phyloP scores from a whole-genome alignment of 2,797 vertebrate genomes.

The Melopsittacus undulatus region DNA sequence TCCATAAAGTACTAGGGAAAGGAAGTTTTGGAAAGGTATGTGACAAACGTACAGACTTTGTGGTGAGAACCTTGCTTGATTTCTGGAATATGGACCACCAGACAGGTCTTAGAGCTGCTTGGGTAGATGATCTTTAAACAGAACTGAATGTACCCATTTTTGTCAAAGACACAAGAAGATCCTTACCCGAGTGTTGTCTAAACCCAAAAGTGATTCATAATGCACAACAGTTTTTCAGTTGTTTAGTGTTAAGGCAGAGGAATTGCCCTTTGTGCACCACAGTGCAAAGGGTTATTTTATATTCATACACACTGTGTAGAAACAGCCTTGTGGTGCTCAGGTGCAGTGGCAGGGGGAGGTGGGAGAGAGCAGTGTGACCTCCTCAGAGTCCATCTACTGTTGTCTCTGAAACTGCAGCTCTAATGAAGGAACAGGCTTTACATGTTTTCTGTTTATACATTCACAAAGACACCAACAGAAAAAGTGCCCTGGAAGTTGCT shows the following conservation, averaged over 20 bases:
- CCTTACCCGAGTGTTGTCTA: not conserved
- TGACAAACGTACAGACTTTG: not conserved
- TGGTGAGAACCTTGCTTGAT: not conserved
- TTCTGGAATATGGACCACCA: not conserved
- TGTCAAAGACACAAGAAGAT: not conserved
- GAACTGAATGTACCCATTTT: not conserved
- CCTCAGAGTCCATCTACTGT: not conserved
- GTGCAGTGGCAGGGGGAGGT: not conserved
- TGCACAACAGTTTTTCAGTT: not conserved
- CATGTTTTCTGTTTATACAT: rapidly evolving
- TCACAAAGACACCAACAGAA: not conserved
- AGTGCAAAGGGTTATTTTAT: not conserved
- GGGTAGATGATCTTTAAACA: not conserved
- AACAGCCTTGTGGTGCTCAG: not conserved
- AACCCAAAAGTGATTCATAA: not conserved
- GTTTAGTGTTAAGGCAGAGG: not conserved
- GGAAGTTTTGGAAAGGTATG: conserved; percentile 98
- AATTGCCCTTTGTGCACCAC: not conserved
- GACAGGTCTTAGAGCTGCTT: not conserved
- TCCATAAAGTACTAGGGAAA: conserved; percentile 96
- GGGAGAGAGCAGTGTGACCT: not conserved
- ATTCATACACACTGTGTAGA: no score
- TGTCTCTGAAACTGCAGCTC: not conserved
- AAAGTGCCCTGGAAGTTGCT: not conserved
- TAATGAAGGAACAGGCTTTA: not conserved